Percentiles rank a stretch among this genome's conserved stretches.
phyloP scores from a whole-genome alignment of 2,113 vertebrate genomes.

The Gambusia holbrooki region DNA sequence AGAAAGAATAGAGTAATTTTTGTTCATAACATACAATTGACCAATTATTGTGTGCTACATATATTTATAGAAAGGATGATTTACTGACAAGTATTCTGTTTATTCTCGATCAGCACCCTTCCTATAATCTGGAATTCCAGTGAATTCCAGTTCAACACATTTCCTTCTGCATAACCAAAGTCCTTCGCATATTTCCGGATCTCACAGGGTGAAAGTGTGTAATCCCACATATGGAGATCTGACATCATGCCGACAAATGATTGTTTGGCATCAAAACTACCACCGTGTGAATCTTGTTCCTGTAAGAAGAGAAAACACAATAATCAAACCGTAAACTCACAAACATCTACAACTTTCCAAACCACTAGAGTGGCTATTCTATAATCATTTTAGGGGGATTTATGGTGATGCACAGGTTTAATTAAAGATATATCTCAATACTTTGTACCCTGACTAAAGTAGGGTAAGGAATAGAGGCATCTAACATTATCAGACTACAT shows the following conservation, averaged over 20 bases:
- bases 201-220: conserved; percentile 57
- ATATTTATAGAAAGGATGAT: neutral
- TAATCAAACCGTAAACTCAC: neutral
- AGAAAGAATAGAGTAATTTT: too few relatives aligned
- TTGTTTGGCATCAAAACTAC: conserved; percentile 44
- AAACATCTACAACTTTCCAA: neutral
- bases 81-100: neutral
- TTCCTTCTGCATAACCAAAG: conserved; percentile 46
- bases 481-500: too few relatives aligned
- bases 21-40: too few relatives aligned
- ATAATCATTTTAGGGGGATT: too few relatives aligned
- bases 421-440: too few relatives aligned
- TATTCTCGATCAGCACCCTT: conserved; percentile 13
- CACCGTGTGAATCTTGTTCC: conserved; percentile 66
- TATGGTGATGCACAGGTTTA: too few relatives aligned
- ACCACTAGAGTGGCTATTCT: too few relatives aligned
- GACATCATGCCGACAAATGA: conserved; percentile 63
- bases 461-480: too few relatives aligned
- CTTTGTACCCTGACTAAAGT: too few relatives aligned
- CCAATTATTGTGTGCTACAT: too few relatives aligned
- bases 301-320: neutral
- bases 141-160: conserved; percentile 64
- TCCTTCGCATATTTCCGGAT: conserved; percentile 38
- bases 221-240: conserved; percentile 73
- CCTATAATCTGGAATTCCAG: conserved; percentile 40